phyloP scores from a whole-genome alignment of 2,113 vertebrate species.

The Corvus hawaiiensis region DNA sequence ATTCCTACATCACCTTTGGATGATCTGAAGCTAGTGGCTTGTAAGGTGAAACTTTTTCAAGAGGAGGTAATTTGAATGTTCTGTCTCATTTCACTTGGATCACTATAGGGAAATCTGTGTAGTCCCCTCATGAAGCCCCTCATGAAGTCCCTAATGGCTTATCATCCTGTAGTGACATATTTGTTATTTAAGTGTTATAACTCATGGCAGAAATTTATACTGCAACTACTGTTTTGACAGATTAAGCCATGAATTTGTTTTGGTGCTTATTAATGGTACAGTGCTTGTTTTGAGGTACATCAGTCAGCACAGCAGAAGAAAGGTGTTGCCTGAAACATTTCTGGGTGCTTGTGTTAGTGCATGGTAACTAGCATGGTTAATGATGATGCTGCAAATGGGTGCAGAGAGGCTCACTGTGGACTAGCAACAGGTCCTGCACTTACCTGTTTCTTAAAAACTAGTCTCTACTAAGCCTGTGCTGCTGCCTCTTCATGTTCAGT shows the following conservation, averaged over 20 bases:
- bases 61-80: background rate
- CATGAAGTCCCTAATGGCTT: background rate
- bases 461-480: background rate
- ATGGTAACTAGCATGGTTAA: background rate
- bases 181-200: background rate
- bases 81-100: background rate
- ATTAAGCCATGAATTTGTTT: background rate
- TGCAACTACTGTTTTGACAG: background rate
- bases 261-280: background rate
- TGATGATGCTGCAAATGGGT: background rate
- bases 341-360: background rate
- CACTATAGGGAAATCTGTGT: background rate
- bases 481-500: background rate
- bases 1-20: background rate
- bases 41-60: background rate
- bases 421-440: accelerated
- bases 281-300: background rate
- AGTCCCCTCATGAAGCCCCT: background rate
- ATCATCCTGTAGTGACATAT: background rate
- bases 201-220: background rate
- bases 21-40: background rate
- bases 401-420: background rate
- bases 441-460: background rate
- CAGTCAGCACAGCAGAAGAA: background rate
- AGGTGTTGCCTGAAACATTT: background rate